Evolutionary conservation across 2,113 vertebrate genomes (phyloP), one percentile per base, ranked within the genome.

Genomic region (Chelonoidis abingdonii): DNA sequence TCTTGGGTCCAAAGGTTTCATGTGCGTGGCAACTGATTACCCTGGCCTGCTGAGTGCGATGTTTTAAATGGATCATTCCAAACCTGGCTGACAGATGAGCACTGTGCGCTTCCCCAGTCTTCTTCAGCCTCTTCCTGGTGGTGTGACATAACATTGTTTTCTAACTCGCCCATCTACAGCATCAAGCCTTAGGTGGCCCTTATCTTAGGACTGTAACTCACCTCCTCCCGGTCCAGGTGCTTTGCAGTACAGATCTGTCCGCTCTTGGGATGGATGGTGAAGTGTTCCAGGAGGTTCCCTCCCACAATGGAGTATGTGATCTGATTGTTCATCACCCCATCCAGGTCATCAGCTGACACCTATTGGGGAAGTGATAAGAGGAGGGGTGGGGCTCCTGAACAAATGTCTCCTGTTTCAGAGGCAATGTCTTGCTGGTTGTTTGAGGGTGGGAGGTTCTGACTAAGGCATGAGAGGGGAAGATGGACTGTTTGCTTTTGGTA

Each of bases 221-320:
- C 99, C 99, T 99, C 98, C 53, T 99, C 99, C 94, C 99, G 98
- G 97, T 99, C 99, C 97, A 99, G 97, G 2, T 97, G 97, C 25
- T 98, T 99, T 87, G 97, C 98, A 25, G 99, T 98, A 21, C 96
- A 98, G 69, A 99, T 98, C 56, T 99, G 98, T 53, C 99, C 99
- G 0, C 96, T 98, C 56, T 98, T 98, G 35, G 98, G 98, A 82
- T 99, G 97, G 41, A 99, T 98, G 31, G 95, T 91, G 44, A 99
- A 99, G 96, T 99, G 99, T 95, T 99, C 98, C 27, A 98, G 95
- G 0, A 98, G 93, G 94, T 99, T 99, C 5, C 99, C 99, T 89
- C 95, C 99, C 86, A 99, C 98, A 0, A 99, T 98, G 84, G 99
- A 99, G 59, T 99, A 99, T 6, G 98, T 99, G 93, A 99, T 98